A percentile compares a stretch with the other conserved stretches of the same genome.
Evolutionary conservation across 2,797 vertebrate genomes (phyloP).

Genomic region (Macropodus opercularis): DNA sequence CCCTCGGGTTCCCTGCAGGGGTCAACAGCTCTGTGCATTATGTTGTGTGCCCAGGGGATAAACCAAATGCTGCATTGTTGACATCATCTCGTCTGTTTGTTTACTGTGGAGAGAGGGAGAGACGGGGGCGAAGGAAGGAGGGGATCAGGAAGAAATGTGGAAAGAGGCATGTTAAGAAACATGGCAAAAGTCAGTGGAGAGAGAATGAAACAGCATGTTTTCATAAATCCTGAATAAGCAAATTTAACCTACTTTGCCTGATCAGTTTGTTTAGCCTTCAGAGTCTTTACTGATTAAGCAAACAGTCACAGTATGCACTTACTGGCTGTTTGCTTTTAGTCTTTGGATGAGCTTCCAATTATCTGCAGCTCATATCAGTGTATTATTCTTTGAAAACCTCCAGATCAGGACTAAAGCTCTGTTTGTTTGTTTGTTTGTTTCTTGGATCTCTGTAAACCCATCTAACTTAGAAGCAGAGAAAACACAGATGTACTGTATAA

Average conservation of each 20-base stretch:
- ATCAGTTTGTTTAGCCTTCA: slow-evolving; percentile 38
- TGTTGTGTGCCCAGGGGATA: slow-evolving; percentile 66
- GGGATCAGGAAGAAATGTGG: slow-evolving; percentile 3
- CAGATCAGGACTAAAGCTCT: background rate
- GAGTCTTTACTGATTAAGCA: slow-evolving; percentile 46
- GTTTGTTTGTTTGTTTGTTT: slow-evolving; percentile 3
- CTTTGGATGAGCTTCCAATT: slow-evolving; percentile 61
- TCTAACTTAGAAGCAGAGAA: background rate
- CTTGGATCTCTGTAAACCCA: background rate
- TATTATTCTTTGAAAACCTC: slow-evolving; percentile 46
- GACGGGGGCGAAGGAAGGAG: slow-evolving; percentile 22
- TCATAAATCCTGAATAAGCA: slow-evolving; percentile 38
- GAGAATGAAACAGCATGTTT: slow-evolving; percentile 32
- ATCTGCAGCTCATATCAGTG: slow-evolving; percentile 47
- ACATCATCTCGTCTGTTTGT: slow-evolving; percentile 70
- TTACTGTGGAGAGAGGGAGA: slow-evolving; percentile 27
- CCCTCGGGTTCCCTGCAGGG: slow-evolving; percentile 44
- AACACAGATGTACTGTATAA: background rate
- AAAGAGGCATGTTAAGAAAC: slow-evolving; percentile 25
- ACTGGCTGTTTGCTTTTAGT: slow-evolving; percentile 69
- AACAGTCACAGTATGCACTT: slow-evolving; percentile 43
- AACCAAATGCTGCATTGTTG: slow-evolving; percentile 64
- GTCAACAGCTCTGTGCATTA: slow-evolving; percentile 48
- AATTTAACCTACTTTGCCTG: slow-evolving; percentile 21
- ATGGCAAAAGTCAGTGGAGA: background rate